Evolutionary conservation across 1,140 invertebrate species (phyloP), one percentile per base, ranked within the genome.

Genomic region (Zaprionus kolodkinae): DNA sequence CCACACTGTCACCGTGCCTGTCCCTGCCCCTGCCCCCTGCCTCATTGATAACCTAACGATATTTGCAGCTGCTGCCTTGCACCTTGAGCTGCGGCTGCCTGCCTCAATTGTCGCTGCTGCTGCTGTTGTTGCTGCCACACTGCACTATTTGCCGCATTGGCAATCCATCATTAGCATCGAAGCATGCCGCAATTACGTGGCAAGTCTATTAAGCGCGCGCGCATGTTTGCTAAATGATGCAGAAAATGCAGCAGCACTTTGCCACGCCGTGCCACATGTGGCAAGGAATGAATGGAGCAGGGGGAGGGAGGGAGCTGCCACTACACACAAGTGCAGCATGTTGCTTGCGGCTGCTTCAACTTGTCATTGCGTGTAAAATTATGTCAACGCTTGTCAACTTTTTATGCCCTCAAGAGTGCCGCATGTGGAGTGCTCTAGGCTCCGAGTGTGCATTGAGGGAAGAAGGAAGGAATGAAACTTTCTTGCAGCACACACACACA

Each of bases 311-410:
- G 36, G 36, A 48, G 43, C 35, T 40, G 45, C 56, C 81, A 71
- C 81, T 81, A 80, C 79, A 87, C 12, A 21, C 52, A 43, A 70
- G 67, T 48, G 54, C 25, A 33, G 79, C 69, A 73, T 69, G 76
- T 64, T 61, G 6, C 77, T 80, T 74, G 77, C 80, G 57, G 73
- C 84, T 78, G 27, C 80, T 75, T 60, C 84, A 80, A 69, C 77
- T 84, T 88, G 84, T 88, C 84, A 84, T 88, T 78, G 84, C 84
- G 85, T 86, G 84, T 88, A 88, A 88, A 88, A 88, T 88, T 88
- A 88, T 88, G 84, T 88, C 84, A 88, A 84, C 87, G 84, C 84
- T 78, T 88, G 84, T 88, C 84, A 88, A 88, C 84, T 87, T 89
- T 45, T 84, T 88, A 82, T 87, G 74, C 72, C 71, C 63, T n/a